Evolutionary conservation across 2,888 invertebrate genomes (phyloP).

Genomic region (Coleophora deauratella): DNA sequence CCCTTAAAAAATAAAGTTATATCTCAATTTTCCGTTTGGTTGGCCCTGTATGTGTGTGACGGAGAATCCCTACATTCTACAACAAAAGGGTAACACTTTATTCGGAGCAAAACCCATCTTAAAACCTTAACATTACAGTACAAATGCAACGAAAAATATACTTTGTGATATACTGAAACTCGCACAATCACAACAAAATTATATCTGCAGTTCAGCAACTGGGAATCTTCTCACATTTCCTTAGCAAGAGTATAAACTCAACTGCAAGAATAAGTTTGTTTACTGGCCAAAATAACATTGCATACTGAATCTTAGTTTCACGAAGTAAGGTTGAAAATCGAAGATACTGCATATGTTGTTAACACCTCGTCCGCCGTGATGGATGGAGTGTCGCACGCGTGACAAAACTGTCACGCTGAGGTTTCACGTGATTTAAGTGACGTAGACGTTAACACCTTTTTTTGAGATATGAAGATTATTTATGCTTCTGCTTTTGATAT

Average conservation of each 20-base stretch:
- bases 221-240: background rate
- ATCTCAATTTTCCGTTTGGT: constrained; percentile 64
- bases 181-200: constrained; percentile 3
- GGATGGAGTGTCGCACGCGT: constrained; percentile 58
- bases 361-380: constrained; percentile 49
- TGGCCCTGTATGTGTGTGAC: constrained; percentile 46
- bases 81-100: constrained; percentile 9
- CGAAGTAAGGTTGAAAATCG: constrained; percentile 10
- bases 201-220: background rate
- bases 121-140: constrained; percentile 2
- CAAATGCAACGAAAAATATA: constrained; percentile 14
- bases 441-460: constrained; percentile 41
- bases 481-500: too few relatives aligned
- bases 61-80: constrained; percentile 39
- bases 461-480: constrained; percentile 7
- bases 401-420: constrained; percentile 55
- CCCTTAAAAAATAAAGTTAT: constrained; percentile 66
- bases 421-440: constrained; percentile 48
- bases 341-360: constrained; percentile 21
- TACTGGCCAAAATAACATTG: too few relatives aligned
- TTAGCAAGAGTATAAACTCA: background rate
- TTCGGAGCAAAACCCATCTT: constrained; percentile 18
- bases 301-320: too few relatives aligned
- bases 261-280: constrained; percentile 4
- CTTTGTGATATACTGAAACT: constrained; percentile 21